Evolutionary conservation across 2,888 invertebrate genomes (phyloP).

Genomic region (Orthosia gracilis): DNA sequence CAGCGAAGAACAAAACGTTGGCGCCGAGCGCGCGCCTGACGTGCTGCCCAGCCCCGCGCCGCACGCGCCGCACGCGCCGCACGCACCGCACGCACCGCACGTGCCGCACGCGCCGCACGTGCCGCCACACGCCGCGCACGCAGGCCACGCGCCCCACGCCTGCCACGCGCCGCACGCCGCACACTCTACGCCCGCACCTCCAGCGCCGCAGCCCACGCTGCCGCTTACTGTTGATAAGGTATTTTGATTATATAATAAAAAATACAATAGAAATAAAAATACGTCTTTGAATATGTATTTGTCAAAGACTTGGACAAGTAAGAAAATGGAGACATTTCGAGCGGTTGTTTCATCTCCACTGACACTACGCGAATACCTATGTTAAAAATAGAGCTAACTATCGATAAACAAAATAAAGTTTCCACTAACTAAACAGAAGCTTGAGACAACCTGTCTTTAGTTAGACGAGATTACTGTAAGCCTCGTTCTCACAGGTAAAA

Average conservation of each 20-base stretch:
- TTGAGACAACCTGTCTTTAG: too few relatives aligned
- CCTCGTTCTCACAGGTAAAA: too few relatives aligned
- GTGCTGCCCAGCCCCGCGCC: conserved; percentile 48
- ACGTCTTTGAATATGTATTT: neutral
- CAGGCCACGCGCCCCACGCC: conserved; percentile 6
- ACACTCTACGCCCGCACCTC: conserved; percentile 42
- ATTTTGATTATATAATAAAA: neutral
- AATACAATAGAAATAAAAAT: neutral
- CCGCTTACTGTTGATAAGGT: conserved; percentile 89
- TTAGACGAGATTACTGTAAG: too few relatives aligned
- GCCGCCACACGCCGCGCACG: conserved; percentile 47
- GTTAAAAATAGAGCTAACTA: too few relatives aligned
- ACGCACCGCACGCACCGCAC: conserved; percentile 33
- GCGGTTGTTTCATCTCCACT: too few relatives aligned
- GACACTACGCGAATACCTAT: too few relatives aligned
- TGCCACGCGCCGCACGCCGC: neutral
- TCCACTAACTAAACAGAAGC: too few relatives aligned
- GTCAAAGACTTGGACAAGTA: neutral
- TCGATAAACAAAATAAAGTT: too few relatives aligned
- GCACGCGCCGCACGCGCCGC: conserved; percentile 42
- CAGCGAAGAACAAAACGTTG: conserved; percentile 77
- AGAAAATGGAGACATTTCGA: neutral
- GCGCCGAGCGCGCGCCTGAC: conserved; percentile 59
- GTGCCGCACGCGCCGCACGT: conserved; percentile 27
- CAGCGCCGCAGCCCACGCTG: conserved; percentile 72